Evolutionary conservation across 2,797 vertebrate genomes (phyloP).

Genomic region (Pteropus rufus): DNA sequence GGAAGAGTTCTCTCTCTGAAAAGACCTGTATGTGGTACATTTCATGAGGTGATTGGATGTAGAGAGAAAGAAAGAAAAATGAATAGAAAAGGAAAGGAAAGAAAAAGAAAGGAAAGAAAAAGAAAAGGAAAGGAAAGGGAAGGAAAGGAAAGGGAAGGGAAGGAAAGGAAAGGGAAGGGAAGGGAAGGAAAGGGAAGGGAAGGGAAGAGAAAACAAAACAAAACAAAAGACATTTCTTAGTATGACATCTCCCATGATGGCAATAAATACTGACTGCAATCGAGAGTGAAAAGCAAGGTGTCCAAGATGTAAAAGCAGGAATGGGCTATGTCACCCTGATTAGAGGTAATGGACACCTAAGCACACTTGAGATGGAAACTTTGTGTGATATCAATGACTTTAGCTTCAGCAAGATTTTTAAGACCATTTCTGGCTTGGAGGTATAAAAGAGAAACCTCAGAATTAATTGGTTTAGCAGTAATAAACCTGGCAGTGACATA

Average conservation of each 20-base stretch:
- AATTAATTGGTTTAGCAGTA: not conserved
- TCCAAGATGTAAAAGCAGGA: not conserved
- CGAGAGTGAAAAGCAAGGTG: not conserved
- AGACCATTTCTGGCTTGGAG: not conserved
- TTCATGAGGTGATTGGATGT: fast-evolving
- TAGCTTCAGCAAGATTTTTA: not conserved
- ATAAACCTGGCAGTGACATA: not conserved
- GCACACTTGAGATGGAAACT: not conserved
- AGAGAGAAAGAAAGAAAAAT: no score
- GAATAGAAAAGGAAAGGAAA: no score
- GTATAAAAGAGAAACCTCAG: not conserved
- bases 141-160: no score
- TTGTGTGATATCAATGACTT: not conserved
- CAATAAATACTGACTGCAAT: not conserved
- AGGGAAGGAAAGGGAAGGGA: no score
- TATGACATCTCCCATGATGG: not conserved
- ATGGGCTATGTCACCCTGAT: not conserved
- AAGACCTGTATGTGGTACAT: not conserved
- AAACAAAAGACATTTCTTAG: not conserved
- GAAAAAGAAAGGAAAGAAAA: no score
- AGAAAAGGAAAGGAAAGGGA: no score
- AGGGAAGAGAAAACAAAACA: no score
- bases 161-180: not conserved
- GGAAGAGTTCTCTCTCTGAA: not conserved
- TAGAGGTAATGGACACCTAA: not conserved